phyloP scores from a whole-genome alignment of 1,140 invertebrate species.

The Ips nitidus region DNA sequence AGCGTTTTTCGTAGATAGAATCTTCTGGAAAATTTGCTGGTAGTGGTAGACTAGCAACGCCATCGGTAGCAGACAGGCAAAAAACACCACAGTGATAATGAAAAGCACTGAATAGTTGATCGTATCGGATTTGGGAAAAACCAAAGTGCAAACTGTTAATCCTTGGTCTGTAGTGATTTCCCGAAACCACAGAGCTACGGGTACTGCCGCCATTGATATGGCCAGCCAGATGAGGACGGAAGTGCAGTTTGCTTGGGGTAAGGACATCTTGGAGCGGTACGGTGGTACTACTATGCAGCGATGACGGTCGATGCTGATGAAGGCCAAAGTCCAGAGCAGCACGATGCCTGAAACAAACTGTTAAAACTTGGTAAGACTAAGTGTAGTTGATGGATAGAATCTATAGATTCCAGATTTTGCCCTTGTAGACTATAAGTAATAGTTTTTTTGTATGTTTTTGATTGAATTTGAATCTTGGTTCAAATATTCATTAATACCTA shows the following conservation, averaged over 20 bases:
- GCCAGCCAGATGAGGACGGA: conserved; percentile 56
- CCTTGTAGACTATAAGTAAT: too few species aligned
- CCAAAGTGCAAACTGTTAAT: conserved; percentile 57
- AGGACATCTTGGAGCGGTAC: conserved; percentile 58
- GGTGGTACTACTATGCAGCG: conserved; percentile 60
- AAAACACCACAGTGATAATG: conserved; percentile 56
- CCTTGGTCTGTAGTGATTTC: conserved; percentile 43
- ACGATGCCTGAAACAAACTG: conserved; percentile 65
- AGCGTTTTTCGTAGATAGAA: conserved; percentile 56
- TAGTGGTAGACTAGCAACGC: conserved; percentile 60
- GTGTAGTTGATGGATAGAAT: too few species aligned
- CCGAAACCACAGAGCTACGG: conserved; percentile 59
- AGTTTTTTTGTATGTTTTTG: neutral
- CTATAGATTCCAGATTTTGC: too few species aligned
- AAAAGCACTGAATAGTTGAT: conserved; percentile 59
- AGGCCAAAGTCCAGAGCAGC: conserved; percentile 61
- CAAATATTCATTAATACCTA: too few species aligned
- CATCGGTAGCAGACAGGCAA: conserved; percentile 60
- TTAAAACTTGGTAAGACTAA: conserved; percentile 37
- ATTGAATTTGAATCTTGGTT: conserved; percentile 1
- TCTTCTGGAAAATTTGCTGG: conserved; percentile 60
- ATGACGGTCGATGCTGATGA: conserved; percentile 62
- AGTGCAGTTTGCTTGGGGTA: conserved; percentile 51
- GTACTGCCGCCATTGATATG: conserved; percentile 56
- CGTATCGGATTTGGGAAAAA: conserved; percentile 57